Evolutionary conservation across 2,888 invertebrate species (phyloP), one percentile per base, ranked within the genome.

Genomic region (Machimus atricapillus): DNA sequence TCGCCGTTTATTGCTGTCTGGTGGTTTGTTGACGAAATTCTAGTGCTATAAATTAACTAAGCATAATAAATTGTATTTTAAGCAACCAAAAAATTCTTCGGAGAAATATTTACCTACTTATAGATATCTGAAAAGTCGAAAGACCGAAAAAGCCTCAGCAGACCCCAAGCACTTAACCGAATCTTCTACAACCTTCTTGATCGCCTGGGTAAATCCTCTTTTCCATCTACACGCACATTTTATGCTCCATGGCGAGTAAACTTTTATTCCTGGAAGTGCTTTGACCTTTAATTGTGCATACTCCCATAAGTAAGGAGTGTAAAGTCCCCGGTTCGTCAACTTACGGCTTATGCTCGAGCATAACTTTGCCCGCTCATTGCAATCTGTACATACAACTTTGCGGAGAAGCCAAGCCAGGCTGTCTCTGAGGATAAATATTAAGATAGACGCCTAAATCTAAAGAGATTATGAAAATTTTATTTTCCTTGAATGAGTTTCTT

Each of bases 231-330:
- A 66, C 66, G 66, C 66, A 66, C 66, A 66, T 66, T 66, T 76
- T 76, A n/a, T 76, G 76, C 27, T 19, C 19, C 1, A 37, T 76
- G 27, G 37, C n/a, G 76, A 34, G 19, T 31, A 76, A 37, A 76
- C 76, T 23, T 52, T 81, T 31, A 56, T 81, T 52, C 31, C n/a
- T 52, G n/a, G 34, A 81, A 81, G 81, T 31, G 56, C 81, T 81
- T 56, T 81, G 81, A 81, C 81, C 81, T 56, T 56, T 56, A 52
- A 81, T 56, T 81, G 40, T 56, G 43, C 16, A 52, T 31, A 34
- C 81, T 81, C n/a, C 43, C 43, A 78, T 77, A 77, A 77, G 78
- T 40, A 43, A 78, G 78, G 46, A 78, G 66, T 52, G 52, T 52
- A 52, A 52, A 52, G n/a, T 66, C 27, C 66, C 12, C 66, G 66